Percentiles rank a stretch among this genome's conserved stretches.
Evolutionary conservation across 2,888 invertebrate genomes (phyloP).

Genomic region (Tetheella fluctuosa): DNA sequence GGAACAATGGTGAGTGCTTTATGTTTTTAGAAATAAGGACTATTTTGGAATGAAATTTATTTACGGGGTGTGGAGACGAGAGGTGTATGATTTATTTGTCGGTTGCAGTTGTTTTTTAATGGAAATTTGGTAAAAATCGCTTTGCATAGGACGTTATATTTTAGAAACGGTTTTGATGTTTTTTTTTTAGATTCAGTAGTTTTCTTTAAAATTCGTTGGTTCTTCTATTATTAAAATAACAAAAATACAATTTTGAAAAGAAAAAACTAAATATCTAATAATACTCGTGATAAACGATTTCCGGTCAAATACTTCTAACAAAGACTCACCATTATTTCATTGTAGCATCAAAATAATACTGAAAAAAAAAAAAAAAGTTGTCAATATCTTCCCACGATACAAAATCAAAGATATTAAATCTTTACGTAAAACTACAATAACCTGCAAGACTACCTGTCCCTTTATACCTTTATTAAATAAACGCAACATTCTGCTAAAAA

Average conservation of each 20-base stretch:
- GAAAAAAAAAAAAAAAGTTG: slow-evolving; percentile 18
- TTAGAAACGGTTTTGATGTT: neutral
- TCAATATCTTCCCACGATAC: slow-evolving; percentile 32
- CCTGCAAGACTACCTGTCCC: slow-evolving; percentile 21
- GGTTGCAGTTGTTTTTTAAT: no score
- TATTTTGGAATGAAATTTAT: neutral
- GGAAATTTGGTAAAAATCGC: no score
- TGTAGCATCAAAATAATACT: neutral
- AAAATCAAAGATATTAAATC: slow-evolving; percentile 14
- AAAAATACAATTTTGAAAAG: neutral
- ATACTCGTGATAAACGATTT: neutral
- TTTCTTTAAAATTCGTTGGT: no score
- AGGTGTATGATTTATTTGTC: neutral
- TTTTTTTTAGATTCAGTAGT: neutral
- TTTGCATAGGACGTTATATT: no score
- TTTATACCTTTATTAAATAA: neutral
- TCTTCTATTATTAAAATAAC: neutral
- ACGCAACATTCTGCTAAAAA: neutral
- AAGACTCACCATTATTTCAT: neutral
- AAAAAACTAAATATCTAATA: neutral
- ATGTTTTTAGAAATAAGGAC: neutral
- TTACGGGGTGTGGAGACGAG: neutral
- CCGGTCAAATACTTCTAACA: neutral
- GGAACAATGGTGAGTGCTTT: slow-evolving; percentile 65
- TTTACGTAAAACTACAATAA: slow-evolving; percentile 18